phyloP scores from a whole-genome alignment of 23 tunicate species.

The Trididemnum nubilum region DNA sequence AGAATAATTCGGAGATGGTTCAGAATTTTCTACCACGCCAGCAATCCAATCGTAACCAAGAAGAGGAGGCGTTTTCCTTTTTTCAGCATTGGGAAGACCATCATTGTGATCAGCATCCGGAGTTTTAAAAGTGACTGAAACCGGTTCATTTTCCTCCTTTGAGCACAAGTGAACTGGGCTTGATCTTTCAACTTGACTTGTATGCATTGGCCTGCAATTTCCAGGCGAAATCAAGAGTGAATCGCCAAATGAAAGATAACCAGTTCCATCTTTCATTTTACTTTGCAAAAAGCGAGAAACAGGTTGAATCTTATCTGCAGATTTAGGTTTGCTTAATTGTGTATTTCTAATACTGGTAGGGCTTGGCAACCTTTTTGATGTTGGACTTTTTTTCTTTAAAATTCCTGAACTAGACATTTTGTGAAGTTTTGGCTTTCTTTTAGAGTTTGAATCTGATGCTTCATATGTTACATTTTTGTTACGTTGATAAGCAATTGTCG shows the following conservation, averaged over 20 bases:
- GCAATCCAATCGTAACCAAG: constrained; percentile 96
- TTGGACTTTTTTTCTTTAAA: neutral
- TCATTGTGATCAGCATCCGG: neutral
- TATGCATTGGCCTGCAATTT: constrained; percentile 1
- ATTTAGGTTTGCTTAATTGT: neutral
- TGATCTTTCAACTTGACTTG: neutral
- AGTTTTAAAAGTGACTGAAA: constrained; percentile 25
- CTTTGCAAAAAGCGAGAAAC: constrained; percentile 18
- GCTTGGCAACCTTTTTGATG: neutral
- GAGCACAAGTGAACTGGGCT: neutral
- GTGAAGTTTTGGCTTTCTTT: neutral
- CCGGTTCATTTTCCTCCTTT: neutral
- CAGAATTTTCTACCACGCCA: constrained; percentile 69
- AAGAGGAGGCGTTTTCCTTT: constrained; percentile 45
- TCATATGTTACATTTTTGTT: constrained; percentile 19
- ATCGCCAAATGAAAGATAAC: neutral
- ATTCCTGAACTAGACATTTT: neutral
- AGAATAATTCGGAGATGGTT: constrained; percentile 30
- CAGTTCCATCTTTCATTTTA: neutral
- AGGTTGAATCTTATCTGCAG: neutral
- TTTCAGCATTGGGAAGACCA: neutral
- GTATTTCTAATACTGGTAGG: constrained; percentile 11
- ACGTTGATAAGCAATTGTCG: constrained; percentile 26
- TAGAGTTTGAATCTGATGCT: neutral
- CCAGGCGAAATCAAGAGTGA: constrained; percentile 19